A percentile compares a stretch with the other conserved stretches of the same genome.
Conservation (phyloP, 2,888 invertebrate genomes). For the Dromius quadrimaculatus region DNA sequence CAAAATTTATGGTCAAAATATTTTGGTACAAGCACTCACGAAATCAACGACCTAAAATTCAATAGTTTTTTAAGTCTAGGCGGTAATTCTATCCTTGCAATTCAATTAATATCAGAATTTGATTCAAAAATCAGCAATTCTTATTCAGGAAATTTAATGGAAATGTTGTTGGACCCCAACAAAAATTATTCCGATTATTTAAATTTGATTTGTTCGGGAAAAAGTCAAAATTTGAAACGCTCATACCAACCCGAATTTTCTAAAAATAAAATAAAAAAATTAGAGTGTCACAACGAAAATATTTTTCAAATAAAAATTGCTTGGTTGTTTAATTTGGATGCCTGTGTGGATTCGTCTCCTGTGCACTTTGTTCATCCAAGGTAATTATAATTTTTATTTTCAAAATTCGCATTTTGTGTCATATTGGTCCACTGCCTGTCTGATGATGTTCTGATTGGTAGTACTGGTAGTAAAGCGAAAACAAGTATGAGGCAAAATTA, state of each 20-base stretch:
- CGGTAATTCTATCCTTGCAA: constrained; percentile 78
- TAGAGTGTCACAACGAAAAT: constrained; percentile 3
- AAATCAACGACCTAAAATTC: constrained; percentile 54
- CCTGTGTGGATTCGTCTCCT: constrained; percentile 88
- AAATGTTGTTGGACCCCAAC: constrained; percentile 69
- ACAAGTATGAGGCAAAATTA: too few relatives aligned
- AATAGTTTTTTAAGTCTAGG: constrained; percentile 73
- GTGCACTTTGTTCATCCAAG: constrained; percentile 66
- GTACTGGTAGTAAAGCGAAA: too few relatives aligned
- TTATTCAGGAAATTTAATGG: constrained; percentile 68
- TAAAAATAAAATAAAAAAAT: constrained; percentile 27
- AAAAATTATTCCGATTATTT: constrained; percentile 64
- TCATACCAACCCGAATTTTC: neutral
- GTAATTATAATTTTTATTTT: constrained; percentile 64
- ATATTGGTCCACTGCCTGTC: too few relatives aligned
- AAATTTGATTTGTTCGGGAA: constrained; percentile 60
- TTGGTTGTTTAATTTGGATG: constrained; percentile 76
- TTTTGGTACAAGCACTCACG: constrained; percentile 61
- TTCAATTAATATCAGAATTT: constrained; percentile 73
- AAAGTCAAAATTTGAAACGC: constrained; percentile 37
- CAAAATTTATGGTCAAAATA: constrained; percentile 59
- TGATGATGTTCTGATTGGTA: too few relatives aligned
- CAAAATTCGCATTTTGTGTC: neutral
- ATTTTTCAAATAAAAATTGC: constrained; percentile 57
- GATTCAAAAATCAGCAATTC: constrained; percentile 66